phyloP scores from a whole-genome alignment of 2,797 vertebrate species.

The Pristis pectinata region DNA sequence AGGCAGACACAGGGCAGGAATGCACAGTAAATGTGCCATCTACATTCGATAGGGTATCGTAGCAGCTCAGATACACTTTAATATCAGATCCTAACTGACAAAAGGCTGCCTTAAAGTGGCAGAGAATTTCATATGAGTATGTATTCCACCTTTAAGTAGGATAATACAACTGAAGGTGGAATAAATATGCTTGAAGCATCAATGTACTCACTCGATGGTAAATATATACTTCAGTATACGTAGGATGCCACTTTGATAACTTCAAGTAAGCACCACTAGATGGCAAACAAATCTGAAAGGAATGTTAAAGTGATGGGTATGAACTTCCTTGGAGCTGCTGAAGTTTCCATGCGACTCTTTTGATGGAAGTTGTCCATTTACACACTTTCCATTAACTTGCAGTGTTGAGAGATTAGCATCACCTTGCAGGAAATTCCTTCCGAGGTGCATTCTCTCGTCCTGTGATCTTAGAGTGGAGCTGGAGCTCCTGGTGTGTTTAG shows the following conservation, averaged over 20 bases:
- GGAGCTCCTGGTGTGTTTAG: too few species aligned
- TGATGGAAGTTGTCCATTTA: not conserved
- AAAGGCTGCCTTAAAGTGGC: not conserved
- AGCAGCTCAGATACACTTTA: not conserved
- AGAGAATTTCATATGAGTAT: not conserved
- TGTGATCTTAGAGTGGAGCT: not conserved
- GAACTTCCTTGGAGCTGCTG: not conserved
- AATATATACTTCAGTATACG: not conserved
- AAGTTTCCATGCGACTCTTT: too few species aligned
- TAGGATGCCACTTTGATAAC: not conserved
- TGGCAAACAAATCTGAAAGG: not conserved
- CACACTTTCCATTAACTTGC: not conserved
- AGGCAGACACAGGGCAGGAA: not conserved
- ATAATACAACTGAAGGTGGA: not conserved
- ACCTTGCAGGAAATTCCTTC: not conserved
- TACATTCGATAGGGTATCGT: not conserved
- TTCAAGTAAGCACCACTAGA: not conserved
- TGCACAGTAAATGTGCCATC: not conserved
- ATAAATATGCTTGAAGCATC: not conserved
- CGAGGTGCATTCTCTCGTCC: not conserved
- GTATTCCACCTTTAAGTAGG: not conserved
- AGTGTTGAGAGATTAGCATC: not conserved
- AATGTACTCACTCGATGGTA: too few species aligned
- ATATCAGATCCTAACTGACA: not conserved
- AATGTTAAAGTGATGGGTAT: not conserved